Percentiles rank a stretch among this genome's conserved stretches.
Conservation (phyloP, 2,888 invertebrate species). For the Eupithecia exiguata region DNA sequence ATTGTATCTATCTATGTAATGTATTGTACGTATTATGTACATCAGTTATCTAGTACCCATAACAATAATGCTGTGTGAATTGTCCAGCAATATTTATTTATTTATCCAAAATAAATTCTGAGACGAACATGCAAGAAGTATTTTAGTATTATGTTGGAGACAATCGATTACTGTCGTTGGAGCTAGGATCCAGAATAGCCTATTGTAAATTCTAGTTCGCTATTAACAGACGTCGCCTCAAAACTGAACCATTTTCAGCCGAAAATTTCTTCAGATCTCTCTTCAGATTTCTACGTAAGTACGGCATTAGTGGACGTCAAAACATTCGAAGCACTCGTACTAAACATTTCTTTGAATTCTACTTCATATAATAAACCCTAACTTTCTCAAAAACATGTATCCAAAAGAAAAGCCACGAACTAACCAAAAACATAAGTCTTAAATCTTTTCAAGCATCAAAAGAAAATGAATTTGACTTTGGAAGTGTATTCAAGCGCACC, state of each 20-base stretch:
- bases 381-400: background rate
- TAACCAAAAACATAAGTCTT: background rate
- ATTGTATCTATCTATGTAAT: too few relatives aligned
- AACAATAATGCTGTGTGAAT: too few relatives aligned
- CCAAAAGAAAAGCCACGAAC: background rate
- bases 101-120: too few relatives aligned
- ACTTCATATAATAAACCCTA: background rate
- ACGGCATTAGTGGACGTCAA: background rate
- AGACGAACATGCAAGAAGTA: too few relatives aligned
- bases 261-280: background rate
- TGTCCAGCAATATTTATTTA: too few relatives aligned
- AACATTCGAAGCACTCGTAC: background rate
- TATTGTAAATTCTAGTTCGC: background rate
- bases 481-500: constrained; percentile 36
- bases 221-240: background rate
- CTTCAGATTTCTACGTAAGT: background rate
- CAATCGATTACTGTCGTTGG: background rate
- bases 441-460: background rate
- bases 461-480: constrained; percentile 20
- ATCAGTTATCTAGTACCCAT: too few relatives aligned
- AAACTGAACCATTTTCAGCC: background rate
- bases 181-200: background rate
- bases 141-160: too few relatives aligned
- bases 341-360: background rate
- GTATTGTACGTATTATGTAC: too few relatives aligned